Conservation (phyloP, 2,888 invertebrate species). For the Sesia bembeciformis region DNA sequence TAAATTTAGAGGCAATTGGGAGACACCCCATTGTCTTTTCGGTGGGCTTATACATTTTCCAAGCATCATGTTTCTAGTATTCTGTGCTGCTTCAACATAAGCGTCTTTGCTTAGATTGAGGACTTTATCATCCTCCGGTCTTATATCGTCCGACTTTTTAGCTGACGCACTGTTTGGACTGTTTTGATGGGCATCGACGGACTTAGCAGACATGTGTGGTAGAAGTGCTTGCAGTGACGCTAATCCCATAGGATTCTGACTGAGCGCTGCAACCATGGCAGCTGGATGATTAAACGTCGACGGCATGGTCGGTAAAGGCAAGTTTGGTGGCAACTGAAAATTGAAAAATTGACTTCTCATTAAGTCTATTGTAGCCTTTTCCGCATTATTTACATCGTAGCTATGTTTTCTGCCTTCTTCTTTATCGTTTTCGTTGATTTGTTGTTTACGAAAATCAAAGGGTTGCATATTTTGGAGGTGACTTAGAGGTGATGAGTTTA, state of each 20-base stretch:
- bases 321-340: conserved; percentile 72
- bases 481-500: conserved; percentile 85
- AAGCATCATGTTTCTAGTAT: conserved; percentile 66
- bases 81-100: conserved; percentile 41
- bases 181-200: conserved; percentile 48
- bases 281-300: conserved; percentile 76
- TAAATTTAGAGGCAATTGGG: conserved; percentile 84
- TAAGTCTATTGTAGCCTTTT: conserved; percentile 72
- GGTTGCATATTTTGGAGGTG: conserved; percentile 96
- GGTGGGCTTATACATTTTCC: conserved; percentile 82
- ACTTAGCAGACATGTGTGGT: conserved; percentile 74
- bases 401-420: conserved; percentile 64
- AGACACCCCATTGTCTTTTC: conserved; percentile 86
- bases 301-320: conserved; percentile 74
- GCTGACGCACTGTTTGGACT: conserved; percentile 39
- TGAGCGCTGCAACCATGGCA: conserved; percentile 77
- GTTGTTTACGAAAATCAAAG: conserved; percentile 88
- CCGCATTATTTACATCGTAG: conserved; percentile 43
- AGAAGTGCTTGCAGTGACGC: conserved; percentile 77
- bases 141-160: conserved; percentile 44
- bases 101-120: conserved; percentile 67
- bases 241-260: conserved; percentile 76
- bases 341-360: conserved; percentile 79
- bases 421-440: conserved; percentile 47
- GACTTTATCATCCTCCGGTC: conserved; percentile 55